Evolutionary conservation across 1,140 invertebrate genomes (phyloP).

Genomic region (Oreohelix idahoensis): DNA sequence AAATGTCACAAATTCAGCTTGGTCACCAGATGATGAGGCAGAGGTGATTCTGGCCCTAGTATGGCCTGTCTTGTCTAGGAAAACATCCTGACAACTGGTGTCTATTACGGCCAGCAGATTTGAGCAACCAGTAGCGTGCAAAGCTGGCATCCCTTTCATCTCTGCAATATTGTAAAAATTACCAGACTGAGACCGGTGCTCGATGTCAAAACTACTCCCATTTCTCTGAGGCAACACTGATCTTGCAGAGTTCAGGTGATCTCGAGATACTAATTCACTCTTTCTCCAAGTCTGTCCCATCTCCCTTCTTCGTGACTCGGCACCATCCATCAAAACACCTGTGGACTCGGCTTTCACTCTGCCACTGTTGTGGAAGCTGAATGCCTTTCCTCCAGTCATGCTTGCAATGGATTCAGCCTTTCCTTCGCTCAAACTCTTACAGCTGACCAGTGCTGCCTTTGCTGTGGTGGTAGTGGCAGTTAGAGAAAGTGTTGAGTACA

Average conservation of each 20-base stretch:
- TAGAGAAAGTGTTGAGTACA: slow-evolving; percentile 18
- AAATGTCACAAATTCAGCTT: neutral
- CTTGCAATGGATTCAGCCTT: no score
- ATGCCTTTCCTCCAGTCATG: neutral
- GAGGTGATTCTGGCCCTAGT: neutral
- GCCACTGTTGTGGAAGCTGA: neutral
- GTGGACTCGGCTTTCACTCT: slow-evolving; percentile 28
- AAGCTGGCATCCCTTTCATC: slow-evolving; percentile 3
- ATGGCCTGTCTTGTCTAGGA: neutral
- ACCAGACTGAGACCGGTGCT: slow-evolving; percentile 22
- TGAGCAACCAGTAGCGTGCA: slow-evolving; percentile 2
- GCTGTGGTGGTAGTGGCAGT: neutral
- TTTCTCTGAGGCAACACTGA: neutral
- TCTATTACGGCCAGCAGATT: slow-evolving; percentile 23
- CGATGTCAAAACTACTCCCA: neutral
- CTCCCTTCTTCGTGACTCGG: slow-evolving; percentile 12
- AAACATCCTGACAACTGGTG: slow-evolving; percentile 23
- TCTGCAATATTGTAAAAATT: slow-evolving; percentile 20
- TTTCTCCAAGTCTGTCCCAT: slow-evolving; percentile 5
- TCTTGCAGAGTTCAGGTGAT: neutral
- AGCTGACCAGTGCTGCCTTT: neutral
- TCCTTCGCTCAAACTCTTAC: slow-evolving; percentile 14
- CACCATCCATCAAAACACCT: slow-evolving; percentile 17
- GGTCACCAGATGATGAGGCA: slow-evolving; percentile 4
- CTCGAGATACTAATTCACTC: neutral